A percentile compares a stretch with the other conserved stretches of the same genome.
Evolutionary conservation across 2,113 vertebrate species (phyloP).

Genomic region (Ibidorhyncha struthersii): DNA sequence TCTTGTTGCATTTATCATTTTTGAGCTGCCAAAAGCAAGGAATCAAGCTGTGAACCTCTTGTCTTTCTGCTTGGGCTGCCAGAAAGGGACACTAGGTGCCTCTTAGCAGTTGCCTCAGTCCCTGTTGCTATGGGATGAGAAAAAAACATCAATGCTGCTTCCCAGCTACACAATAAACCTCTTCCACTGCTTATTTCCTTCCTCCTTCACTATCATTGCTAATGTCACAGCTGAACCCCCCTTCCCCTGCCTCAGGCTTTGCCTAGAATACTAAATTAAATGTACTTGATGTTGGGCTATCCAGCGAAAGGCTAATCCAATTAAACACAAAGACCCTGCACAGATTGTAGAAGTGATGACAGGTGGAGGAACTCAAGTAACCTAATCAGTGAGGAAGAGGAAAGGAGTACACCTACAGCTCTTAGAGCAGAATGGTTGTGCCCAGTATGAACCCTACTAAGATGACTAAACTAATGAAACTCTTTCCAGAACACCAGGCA

Average conservation of each 20-base stretch:
- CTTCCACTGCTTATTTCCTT: not conserved
- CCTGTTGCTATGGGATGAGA: not conserved
- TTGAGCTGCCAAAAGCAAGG: constrained; percentile 6
- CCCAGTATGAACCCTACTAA: not conserved
- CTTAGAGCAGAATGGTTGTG: not conserved
- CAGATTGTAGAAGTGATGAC: not conserved
- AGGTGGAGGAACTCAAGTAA: not conserved
- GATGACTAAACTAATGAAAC: not conserved
- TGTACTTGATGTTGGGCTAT: not conserved
- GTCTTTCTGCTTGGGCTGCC: not conserved
- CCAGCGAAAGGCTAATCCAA: not conserved
- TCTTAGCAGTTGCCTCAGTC: not conserved
- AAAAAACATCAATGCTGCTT: not conserved
- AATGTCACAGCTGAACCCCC: not conserved
- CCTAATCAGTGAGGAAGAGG: not conserved
- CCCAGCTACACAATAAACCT: not conserved
- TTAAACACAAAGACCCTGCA: not conserved
- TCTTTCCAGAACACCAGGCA: not conserved
- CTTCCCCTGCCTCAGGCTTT: not conserved
- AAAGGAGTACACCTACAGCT: not conserved
- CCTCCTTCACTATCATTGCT: not conserved
- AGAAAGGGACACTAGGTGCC: not conserved
- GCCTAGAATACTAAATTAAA: not conserved
- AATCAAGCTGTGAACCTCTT: not conserved
- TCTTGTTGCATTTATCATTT: not conserved